Base-by-base conservation (phyloP, 92 coral and sea anemone species). In the Parazoanthus atlanticus region DNA sequence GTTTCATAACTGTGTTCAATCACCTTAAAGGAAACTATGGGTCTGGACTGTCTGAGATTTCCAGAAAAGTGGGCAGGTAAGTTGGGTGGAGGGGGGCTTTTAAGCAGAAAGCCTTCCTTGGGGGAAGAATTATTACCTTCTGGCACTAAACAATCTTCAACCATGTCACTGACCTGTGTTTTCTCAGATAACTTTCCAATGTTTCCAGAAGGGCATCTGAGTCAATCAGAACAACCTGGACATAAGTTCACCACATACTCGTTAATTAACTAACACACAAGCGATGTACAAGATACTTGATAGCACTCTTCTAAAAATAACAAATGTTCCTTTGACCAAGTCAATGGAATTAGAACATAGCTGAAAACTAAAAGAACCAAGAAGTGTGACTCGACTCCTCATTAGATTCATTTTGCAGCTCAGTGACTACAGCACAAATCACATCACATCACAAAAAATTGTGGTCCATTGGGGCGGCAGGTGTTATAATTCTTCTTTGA, bases 141-240 rank as follows among this genome's bases (percentile, higher is more conserved):
- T 33, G 26, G 34, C 3, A 8, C 76, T 13, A 40, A 25, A 33
- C 34, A 26, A n/a, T 30, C 17, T 52, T 52, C 41, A 19, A 6
- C 29, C 52, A n/a, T 70, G 43, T 13, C 8, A 71, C 86, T 31
- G 81, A 96, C 98, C 99, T 94, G 91, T 96, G 98, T 88, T 94
- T 96, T 85, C 99, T 92, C 6, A 96, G 95, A 73, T 96, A 96
- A 84, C 93, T 95, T 76, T 96, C 99, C 80, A 96, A 67, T 16
- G 99, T 96, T 88, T 96, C 98, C 74, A 96, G 88, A 23, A 96
- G 98, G 29, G 97, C 91, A 72, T 95, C 97, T 3, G 98, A 94
- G 58, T 95, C 96, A 56, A 96, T 96, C 86, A 94, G 80, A 69
- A 95, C 94, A 88, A 96, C 96, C 99, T 96, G 69, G 3, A 36